Evolutionary conservation across 2,113 vertebrate species (phyloP), one percentile per base, ranked within the genome.

Genomic region (Anseranas semipalmata): DNA sequence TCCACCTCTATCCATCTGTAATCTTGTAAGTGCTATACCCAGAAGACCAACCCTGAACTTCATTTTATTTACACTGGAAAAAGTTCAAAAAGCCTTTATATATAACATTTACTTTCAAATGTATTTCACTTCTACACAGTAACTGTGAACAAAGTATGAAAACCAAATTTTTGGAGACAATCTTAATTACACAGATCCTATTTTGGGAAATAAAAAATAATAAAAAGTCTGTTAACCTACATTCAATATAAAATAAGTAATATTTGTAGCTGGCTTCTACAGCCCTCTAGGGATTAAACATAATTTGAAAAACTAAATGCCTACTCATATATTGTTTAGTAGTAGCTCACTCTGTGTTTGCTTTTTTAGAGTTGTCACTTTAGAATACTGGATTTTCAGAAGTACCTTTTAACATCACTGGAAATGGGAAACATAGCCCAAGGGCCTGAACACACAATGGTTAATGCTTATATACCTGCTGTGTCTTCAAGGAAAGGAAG

Each of bases 231-330:
- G 53, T 60, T 95, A 93, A 90, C 85, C 20, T 35, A 82, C 41
- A 79, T 88, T 76, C 50, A 59, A 55, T n/a, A 60, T 45, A 35
- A 94, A 91, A 60, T 68, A 86, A 50, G 30, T 35, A 90, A 12
- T 66, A 87, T 56, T 89, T 91, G 33, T 63, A 78, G 41, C 56
- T 95, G 68, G 19, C 6, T 89, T 85, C 48, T 62, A 65, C 53
- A 95, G 72, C 37, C 41, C 46, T 77, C 58, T n/a, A 39, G 33
- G 56, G 75, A 76, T 80, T 87, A 82, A 70, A 76, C 3, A 39
- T 80, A 89, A 92, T 92, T 92, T 91, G 50, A 79, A 93, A 93
- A 87, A 56, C 33, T 46, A 95, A 96, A 95, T 90, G 77, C 56
- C 87, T 63, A 35, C 46, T 96, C 35, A 41, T 91, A 90, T 90